phyloP scores from a whole-genome alignment of 2,888 invertebrate species.

The Lymantria monacha region DNA sequence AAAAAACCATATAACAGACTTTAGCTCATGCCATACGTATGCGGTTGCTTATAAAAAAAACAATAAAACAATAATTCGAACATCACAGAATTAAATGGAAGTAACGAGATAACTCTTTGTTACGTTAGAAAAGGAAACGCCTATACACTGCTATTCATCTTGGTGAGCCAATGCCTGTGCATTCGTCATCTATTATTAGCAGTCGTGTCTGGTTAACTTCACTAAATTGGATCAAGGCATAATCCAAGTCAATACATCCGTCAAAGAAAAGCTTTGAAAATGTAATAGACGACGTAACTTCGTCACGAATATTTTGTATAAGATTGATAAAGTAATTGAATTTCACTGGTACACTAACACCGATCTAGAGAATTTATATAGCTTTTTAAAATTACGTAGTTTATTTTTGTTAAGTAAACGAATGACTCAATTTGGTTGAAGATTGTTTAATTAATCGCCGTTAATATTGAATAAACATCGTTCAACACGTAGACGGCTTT shows the following conservation, averaged over 20 bases:
- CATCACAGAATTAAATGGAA: conserved; percentile 22
- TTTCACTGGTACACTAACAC: conserved; percentile 1
- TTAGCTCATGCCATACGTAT: no score
- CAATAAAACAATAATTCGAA: no score
- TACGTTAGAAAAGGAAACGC: conserved; percentile 30
- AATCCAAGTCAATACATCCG: conserved; percentile 19
- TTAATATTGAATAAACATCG: no score
- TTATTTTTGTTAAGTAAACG: no score
- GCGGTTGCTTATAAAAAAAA: not conserved
- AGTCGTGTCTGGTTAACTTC: conserved; percentile 27
- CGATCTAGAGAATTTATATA: no score
- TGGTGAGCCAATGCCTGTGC: conserved; percentile 38
- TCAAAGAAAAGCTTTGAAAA: not conserved
- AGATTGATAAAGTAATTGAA: conserved; percentile 21
- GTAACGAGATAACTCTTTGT: conserved; percentile 40
- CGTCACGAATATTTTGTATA: conserved; percentile 22
- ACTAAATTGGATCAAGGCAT: conserved; percentile 31
- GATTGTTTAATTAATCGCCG: no score
- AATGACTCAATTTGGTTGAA: no score
- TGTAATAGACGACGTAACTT: conserved; percentile 6
- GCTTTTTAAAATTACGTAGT: no score
- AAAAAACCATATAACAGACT: no score
- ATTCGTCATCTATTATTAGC: conserved; percentile 38
- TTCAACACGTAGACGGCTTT: no score
- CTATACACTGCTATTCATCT: conserved; percentile 37